phyloP scores from a whole-genome alignment of 1,140 invertebrate species.

The Drosophila setifemur region DNA sequence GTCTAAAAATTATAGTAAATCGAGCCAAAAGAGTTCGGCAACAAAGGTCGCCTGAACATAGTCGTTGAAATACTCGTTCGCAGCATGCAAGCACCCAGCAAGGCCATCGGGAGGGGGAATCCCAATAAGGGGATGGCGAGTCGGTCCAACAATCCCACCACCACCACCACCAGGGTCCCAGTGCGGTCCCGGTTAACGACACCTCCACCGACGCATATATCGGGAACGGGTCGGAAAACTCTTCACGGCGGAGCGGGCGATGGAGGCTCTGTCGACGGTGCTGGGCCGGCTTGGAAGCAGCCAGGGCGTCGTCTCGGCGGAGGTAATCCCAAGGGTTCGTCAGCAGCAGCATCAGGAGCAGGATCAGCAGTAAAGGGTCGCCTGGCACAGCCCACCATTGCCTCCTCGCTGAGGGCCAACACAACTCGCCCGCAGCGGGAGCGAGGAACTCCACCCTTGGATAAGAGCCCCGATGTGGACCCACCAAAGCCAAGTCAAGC shows the following conservation, averaged over 20 bases:
- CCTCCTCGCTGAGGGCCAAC: constrained; percentile 52
- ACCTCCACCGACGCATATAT: constrained; percentile 47
- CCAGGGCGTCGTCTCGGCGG: constrained; percentile 7
- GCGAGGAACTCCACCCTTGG: background rate
- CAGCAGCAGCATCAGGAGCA: no score
- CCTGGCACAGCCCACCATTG: constrained; percentile 54
- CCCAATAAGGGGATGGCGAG: no score
- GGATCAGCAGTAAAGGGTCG: background rate
- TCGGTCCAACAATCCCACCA: background rate
- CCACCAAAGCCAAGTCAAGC: background rate
- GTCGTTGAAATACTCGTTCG: background rate
- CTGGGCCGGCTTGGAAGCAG: constrained; percentile 18
- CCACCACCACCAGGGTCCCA: background rate
- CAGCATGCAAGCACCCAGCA: constrained; percentile 1
- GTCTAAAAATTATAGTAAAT: constrained; percentile 23
- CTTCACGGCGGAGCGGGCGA: constrained; percentile 58
- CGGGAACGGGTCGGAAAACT: constrained; percentile 38
- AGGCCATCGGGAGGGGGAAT: background rate
- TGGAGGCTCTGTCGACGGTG: constrained; percentile 46
- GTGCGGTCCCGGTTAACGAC: constrained; percentile 23
- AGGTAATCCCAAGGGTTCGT: no score
- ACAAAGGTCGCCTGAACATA: constrained; percentile 16
- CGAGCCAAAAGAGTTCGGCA: background rate
- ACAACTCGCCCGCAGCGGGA: constrained; percentile 22
- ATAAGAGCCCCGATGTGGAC: background rate